phyloP scores from a whole-genome alignment of 1,140 invertebrate genomes.

The Leptinotarsa undecemlineata region DNA sequence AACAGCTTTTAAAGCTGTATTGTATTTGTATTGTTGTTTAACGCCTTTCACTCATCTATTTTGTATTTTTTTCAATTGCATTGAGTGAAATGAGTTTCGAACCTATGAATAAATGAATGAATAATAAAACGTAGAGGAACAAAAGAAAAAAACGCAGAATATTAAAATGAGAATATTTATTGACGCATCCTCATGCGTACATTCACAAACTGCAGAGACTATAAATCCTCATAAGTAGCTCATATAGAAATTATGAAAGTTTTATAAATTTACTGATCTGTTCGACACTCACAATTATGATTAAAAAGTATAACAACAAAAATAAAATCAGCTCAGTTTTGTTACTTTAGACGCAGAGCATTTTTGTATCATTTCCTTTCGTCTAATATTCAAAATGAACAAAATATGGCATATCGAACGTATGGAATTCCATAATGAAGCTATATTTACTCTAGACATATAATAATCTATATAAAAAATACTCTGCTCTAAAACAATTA shows the following conservation, averaged over 20 bases:
- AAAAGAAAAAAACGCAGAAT: conserved; percentile 23
- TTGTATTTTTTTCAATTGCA: too few species aligned
- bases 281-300: conserved; percentile 40
- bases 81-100: too few species aligned
- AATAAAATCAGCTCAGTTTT: conserved; percentile 39
- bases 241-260: conserved; percentile 41
- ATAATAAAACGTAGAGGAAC: too few species aligned
- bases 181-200: conserved; percentile 46
- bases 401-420: conserved; percentile 26
- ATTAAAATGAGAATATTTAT: conserved; percentile 50
- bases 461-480: conserved; percentile 29
- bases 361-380: conserved; percentile 26
- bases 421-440: conserved; percentile 20
- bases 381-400: conserved; percentile 19
- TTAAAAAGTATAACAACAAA: conserved; percentile 38
- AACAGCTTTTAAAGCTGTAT: too few species aligned
- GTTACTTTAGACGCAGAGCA: conserved; percentile 31
- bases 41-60: too few species aligned
- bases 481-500: conserved; percentile 32
- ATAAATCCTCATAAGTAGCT: conserved; percentile 45
- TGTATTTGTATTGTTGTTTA: too few species aligned
- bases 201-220: conserved; percentile 48
- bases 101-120: too few species aligned
- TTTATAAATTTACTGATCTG: conserved; percentile 44
- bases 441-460: conserved; percentile 25